phyloP scores from a whole-genome alignment of 2,113 vertebrate genomes.

The Odocoileus hemionus region DNA sequence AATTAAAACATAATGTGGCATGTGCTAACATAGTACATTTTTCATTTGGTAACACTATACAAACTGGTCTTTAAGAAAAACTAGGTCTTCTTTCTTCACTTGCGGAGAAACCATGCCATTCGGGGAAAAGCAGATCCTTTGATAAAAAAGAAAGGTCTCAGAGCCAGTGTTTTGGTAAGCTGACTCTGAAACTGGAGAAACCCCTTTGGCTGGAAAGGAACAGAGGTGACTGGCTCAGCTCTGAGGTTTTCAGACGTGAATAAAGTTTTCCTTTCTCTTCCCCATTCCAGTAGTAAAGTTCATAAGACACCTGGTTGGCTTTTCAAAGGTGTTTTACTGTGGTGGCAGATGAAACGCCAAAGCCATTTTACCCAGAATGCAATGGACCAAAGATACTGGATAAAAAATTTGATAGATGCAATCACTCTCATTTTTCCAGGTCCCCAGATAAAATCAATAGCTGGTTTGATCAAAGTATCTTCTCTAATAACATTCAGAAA shows the following conservation, averaged over 20 bases:
- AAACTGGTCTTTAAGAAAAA: background rate
- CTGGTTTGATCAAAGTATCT: constrained; percentile 5
- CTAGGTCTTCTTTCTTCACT: background rate
- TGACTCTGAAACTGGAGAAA: background rate
- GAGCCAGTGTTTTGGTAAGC: background rate
- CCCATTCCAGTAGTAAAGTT: background rate
- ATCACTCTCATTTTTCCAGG: background rate
- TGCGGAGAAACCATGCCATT: background rate
- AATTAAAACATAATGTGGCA: background rate
- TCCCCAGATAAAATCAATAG: background rate
- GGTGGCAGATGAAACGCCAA: background rate
- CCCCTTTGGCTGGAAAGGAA: background rate
- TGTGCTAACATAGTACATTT: background rate
- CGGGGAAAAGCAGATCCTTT: background rate
- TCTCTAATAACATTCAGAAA: constrained; percentile 39
- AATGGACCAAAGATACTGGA: background rate
- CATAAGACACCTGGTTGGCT: background rate
- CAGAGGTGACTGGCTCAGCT: background rate
- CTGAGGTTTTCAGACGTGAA: background rate
- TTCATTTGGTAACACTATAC: background rate
- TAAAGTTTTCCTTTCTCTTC: background rate
- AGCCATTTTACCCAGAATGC: background rate
- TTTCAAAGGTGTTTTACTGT: background rate
- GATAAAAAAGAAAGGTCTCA: background rate
- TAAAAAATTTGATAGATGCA: background rate